phyloP scores from a whole-genome alignment of 2,888 invertebrate genomes.

The Auanema sp. region DNA sequence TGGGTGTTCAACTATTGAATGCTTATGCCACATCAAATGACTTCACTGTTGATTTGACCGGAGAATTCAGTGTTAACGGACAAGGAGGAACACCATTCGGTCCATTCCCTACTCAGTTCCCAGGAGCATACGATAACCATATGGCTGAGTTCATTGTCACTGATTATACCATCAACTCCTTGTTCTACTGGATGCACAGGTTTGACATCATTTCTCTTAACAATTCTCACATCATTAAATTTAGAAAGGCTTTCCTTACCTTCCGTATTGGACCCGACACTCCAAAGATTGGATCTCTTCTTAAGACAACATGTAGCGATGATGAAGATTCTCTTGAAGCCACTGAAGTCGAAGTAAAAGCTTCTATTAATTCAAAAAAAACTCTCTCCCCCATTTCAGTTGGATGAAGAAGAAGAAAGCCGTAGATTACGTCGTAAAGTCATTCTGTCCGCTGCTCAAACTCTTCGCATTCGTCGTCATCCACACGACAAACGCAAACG shows the following conservation, averaged over 20 bases:
- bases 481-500: constrained; percentile 3
- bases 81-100: constrained; percentile 58
- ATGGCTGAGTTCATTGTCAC: constrained; percentile 58
- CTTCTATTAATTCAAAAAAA: not conserved
- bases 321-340: constrained; percentile 52
- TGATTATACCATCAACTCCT: constrained; percentile 58
- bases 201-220: constrained; percentile 13
- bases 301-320: constrained; percentile 61
- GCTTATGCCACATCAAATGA: constrained; percentile 57
- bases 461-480: not conserved
- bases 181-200: constrained; percentile 57
- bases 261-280: constrained; percentile 62
- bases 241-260: constrained; percentile 55
- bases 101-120: constrained; percentile 58
- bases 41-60: constrained; percentile 56
- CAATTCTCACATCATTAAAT: constrained; percentile 8
- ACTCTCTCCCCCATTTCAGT: constrained; percentile 2
- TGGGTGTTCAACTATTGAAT: constrained; percentile 53
- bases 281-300: constrained; percentile 59
- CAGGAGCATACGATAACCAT: constrained; percentile 43
- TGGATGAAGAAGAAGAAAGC: constrained; percentile 15
- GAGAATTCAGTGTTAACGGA: constrained; percentile 55
- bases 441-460: not conserved
- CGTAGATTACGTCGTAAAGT: not conserved
- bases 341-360: constrained; percentile 43